phyloP scores from a whole-genome alignment of 2,797 vertebrate genomes.

The Gymnothorax javanicus region DNA sequence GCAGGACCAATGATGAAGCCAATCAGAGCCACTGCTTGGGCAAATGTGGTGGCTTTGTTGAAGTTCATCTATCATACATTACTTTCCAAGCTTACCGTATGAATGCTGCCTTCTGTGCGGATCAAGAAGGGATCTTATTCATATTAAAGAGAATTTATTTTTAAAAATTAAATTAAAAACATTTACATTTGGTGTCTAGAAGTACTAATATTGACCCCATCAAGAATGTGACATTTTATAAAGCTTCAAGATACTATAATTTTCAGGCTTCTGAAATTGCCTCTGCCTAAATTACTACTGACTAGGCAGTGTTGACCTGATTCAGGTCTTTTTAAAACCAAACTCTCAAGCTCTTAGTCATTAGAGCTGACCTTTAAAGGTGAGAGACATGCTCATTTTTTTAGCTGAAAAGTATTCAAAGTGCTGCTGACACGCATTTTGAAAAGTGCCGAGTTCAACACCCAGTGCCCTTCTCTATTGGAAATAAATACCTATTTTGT shows the following conservation, averaged over 20 bases:
- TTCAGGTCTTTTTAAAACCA: background rate
- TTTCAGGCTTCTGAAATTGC: background rate
- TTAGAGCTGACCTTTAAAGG: background rate
- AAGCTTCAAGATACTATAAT: background rate
- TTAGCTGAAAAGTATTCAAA: background rate
- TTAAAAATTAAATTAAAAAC: background rate
- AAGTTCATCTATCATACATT: background rate
- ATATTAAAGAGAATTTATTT: background rate
- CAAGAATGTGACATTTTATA: conserved; percentile 1
- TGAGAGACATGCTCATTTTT: background rate
- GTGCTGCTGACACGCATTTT: background rate
- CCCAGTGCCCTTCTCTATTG: too few species aligned
- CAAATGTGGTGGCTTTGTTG: background rate
- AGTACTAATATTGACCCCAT: background rate
- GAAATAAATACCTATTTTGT: too few species aligned
- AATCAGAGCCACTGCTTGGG: background rate
- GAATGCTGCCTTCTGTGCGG: background rate
- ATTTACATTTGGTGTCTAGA: background rate
- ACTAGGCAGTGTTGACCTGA: background rate
- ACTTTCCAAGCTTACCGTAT: background rate
- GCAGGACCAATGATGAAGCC: background rate
- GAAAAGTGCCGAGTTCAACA: too few species aligned
- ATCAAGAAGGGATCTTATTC: background rate
- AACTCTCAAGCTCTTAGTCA: background rate
- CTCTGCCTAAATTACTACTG: background rate